Base-by-base conservation (phyloP, 2,113 vertebrate genomes). In the Pithys albifrons region DNA sequence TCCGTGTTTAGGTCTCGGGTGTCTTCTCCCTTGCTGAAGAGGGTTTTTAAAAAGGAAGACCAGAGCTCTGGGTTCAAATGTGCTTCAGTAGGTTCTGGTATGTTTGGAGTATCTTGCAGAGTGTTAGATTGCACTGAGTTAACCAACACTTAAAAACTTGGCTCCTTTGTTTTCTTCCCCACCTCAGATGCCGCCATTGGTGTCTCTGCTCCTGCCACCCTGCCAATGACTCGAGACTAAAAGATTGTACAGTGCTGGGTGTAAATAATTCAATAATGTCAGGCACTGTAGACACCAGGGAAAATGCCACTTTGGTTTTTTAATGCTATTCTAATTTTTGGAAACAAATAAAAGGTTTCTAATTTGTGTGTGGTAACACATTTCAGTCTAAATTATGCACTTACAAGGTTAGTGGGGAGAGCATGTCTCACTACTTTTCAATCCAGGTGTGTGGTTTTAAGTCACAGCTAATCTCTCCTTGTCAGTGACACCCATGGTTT, bases 401-500 rank as follows among this genome's bases (percentile, higher is more conserved):
- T 70, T 75, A 8, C 0, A 49, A 58, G 51, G 49, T 41, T 75
- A n/a, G 64, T 29, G 61, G 65, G 76, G 28, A 85, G 61, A 75
- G 25, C 25, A 10, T 35, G 52, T 86, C 27, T 89, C 23, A 10
- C 31, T 48, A 9, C 27, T 96, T 59, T 57, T 89, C 83, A 84
- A 78, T 92, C 83, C 23, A 41, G 41, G 18, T 41, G 73, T 90
- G 69, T 94, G 69, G 84, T 88, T 96, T 96, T 77, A 87, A 95
- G 81, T 83, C 74, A 80, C 88, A 85, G 86, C 54, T 72, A 89
- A 85, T 90, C 90, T 95, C 91, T 83, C 87, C 82, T 78, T 89
- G 91, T 88, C 90, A 86, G 64, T 95, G 82, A 96, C 84, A 94
- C 91, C 91, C 58, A 22, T 83, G 73, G 58, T 91, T 97, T 96